These are phyloP conservation scores for Nylanderia fulva DNA, from an alignment of 1,140 invertebrate genomes.

Conservation along the genomic window DNA sequence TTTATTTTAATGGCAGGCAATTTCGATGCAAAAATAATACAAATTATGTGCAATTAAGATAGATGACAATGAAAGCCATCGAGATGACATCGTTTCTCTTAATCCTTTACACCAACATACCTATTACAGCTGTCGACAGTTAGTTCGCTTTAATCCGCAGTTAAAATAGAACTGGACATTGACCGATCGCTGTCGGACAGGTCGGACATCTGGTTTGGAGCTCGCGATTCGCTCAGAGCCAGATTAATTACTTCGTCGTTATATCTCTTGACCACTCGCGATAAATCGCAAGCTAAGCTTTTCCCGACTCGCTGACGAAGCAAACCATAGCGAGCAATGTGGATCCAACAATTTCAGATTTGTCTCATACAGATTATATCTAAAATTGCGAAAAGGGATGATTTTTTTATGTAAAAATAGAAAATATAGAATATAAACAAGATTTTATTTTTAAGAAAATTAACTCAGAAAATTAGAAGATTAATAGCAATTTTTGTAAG, in stretches of 20 bases:
- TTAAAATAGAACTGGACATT: conserved; percentile 80
- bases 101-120: conserved; percentile 75
- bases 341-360: conserved; percentile 18
- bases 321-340: neutral
- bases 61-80: neutral
- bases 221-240: conserved; percentile 65
- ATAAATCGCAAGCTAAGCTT: conserved; percentile 73
- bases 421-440: too few relatives aligned
- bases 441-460: too few relatives aligned
- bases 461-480: too few relatives aligned
- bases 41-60: conserved; percentile 7
- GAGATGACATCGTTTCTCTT: conserved; percentile 48
- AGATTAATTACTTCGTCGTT: conserved; percentile 78
- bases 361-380: neutral
- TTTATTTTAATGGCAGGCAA: neutral
- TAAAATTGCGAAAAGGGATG: too few relatives aligned
- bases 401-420: too few relatives aligned
- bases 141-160: conserved; percentile 77
- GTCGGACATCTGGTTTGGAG: conserved; percentile 74
- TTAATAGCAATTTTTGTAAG: too few relatives aligned
- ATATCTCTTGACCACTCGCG: conserved; percentile 56
- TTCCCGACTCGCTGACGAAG: conserved; percentile 23
- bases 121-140: conserved; percentile 60
- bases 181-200: conserved; percentile 77
- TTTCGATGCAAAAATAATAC: neutral